Conservation (phyloP, 2,888 invertebrate species). For the Acleris literana region DNA sequence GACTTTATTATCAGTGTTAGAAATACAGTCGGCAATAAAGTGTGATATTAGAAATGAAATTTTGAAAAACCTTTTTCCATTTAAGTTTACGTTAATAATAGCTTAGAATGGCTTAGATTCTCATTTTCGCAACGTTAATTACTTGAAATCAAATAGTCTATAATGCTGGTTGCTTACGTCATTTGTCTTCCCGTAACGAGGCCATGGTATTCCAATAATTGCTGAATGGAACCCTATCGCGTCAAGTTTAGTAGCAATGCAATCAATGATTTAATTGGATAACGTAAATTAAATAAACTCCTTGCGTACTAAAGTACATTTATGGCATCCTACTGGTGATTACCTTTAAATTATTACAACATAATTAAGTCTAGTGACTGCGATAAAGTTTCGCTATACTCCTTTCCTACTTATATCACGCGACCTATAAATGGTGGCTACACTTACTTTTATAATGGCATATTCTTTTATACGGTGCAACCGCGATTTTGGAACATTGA, state of each 20-base stretch:
- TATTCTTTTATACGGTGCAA: background rate
- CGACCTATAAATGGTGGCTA: slow-evolving; percentile 46
- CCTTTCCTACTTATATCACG: slow-evolving; percentile 44
- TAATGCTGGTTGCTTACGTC: too few species aligned
- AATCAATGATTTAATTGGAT: slow-evolving; percentile 4
- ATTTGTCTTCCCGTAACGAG: too few species aligned
- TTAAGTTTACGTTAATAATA: too few species aligned
- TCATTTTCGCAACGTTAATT: too few species aligned
- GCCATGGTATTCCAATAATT: background rate
- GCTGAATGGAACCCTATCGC: background rate
- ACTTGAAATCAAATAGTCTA: too few species aligned
- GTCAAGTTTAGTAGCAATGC: slow-evolving; percentile 1
- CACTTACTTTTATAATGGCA: slow-evolving; percentile 35
- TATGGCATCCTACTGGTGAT: slow-evolving; percentile 28
- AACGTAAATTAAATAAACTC: background rate
- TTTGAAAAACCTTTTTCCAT: too few species aligned
- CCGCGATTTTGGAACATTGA: background rate
- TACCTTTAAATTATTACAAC: slow-evolving; percentile 38
- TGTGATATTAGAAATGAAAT: too few species aligned
- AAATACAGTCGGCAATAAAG: too few species aligned
- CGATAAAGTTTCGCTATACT: slow-evolving; percentile 32
- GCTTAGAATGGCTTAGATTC: too few species aligned
- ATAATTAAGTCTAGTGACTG: slow-evolving; percentile 31
- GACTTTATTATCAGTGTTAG: too few species aligned
- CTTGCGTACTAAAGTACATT: slow-evolving; percentile 14